Conservation (phyloP, 2,113 vertebrate species). For the Oryzias melastigma region DNA sequence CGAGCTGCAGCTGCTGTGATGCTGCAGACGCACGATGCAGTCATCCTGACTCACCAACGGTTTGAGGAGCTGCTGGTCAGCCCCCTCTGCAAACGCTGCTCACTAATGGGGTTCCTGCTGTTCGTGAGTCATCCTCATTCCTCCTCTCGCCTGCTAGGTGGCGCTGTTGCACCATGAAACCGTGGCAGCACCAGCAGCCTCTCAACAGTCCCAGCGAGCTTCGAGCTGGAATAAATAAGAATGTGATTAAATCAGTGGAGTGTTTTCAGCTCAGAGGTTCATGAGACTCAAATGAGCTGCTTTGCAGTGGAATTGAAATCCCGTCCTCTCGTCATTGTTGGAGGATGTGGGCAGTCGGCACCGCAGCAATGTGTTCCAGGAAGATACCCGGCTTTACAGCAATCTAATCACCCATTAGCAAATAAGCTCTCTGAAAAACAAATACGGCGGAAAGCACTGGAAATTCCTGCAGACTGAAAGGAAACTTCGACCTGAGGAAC, state of each 20-base stretch:
- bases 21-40: conserved; percentile 29
- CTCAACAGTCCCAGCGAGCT: conserved; percentile 47
- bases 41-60: conserved; percentile 39
- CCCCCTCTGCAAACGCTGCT: conserved; percentile 49
- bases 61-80: conserved; percentile 39
- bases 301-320: conserved; percentile 72
- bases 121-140: conserved; percentile 10
- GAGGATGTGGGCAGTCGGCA: conserved; percentile 64
- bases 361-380: conserved; percentile 67
- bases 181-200: conserved; percentile 21
- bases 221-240: conserved; percentile 70
- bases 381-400: conserved; percentile 68
- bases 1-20: too few species aligned
- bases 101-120: conserved; percentile 21
- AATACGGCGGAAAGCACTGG: conserved; percentile 39
- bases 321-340: conserved; percentile 69
- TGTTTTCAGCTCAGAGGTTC: conserved; percentile 65
- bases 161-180: conserved; percentile 52
- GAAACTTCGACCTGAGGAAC: conserved; percentile 11
- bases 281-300: conserved; percentile 65
- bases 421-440: conserved; percentile 50
- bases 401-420: conserved; percentile 70
- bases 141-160: conserved; percentile 52
- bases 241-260: conserved; percentile 76
- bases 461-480: conserved; percentile 26